Percentiles rank a stretch among this genome's conserved stretches.
phyloP scores from a whole-genome alignment of 2,113 vertebrate species.

The Nibea coibor region DNA sequence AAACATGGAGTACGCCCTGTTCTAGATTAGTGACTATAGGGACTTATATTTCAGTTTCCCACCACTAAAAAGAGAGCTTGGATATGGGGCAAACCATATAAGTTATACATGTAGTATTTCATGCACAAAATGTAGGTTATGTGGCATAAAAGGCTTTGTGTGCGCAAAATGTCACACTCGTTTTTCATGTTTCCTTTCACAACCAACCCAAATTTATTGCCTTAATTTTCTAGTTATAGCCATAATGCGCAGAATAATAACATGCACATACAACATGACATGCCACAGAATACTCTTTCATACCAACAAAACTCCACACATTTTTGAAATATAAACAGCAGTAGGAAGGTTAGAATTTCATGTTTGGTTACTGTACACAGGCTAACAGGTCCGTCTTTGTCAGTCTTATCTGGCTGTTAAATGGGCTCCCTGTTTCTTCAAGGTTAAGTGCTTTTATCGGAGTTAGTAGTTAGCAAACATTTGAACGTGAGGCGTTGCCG shows the following conservation, averaged over 20 bases:
- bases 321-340: neutral
- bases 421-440: constrained; percentile 27
- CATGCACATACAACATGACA: neutral
- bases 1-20: constrained; percentile 5
- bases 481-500: constrained; percentile 49
- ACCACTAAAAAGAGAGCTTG: neutral
- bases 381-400: constrained; percentile 42
- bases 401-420: constrained; percentile 34
- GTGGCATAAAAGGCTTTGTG: neutral
- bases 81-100: too few relatives aligned
- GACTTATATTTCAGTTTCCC: constrained; percentile 17
- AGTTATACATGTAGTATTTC: neutral
- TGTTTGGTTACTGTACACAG: constrained; percentile 9
- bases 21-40: constrained; percentile 12
- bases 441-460: constrained; percentile 45
- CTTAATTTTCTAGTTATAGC: too few relatives aligned
- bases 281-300: neutral
- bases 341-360: neutral
- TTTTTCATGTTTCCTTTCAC: too few relatives aligned
- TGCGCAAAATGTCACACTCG: neutral
- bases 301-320: neutral
- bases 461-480: constrained; percentile 56
- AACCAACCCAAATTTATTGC: neutral
- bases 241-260: neutral
- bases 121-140: neutral